These are phyloP conservation scores for Potamilus streckersoni DNA, from an alignment of 1,140 invertebrate genomes.

Conservation along the genomic window DNA sequence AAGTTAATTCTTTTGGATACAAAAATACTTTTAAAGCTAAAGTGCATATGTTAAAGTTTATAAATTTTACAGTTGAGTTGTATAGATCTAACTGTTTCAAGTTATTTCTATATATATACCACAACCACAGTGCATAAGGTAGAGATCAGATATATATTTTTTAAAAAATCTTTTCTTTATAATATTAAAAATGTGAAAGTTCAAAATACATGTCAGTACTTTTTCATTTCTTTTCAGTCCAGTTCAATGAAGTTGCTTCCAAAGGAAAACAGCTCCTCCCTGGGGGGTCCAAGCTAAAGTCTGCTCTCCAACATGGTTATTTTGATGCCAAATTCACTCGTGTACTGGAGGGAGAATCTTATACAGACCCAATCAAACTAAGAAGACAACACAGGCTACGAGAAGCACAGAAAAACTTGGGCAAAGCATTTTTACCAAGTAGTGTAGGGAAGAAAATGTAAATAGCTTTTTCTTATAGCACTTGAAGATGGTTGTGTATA, in stretches of 20 bases:
- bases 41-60: no score
- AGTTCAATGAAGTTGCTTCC: constrained; percentile 63
- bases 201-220: no score
- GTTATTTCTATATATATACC: no score
- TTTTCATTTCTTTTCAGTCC: constrained; percentile 43
- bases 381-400: constrained; percentile 57
- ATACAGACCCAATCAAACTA: constrained; percentile 65
- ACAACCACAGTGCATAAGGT: no score
- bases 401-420: constrained; percentile 64
- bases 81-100: no score
- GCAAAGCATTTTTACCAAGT: constrained; percentile 65
- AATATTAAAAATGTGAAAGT: no score
- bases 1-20: no score
- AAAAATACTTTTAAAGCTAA: no score
- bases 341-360: constrained; percentile 65
- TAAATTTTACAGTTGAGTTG: no score
- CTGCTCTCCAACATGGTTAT: constrained; percentile 63
- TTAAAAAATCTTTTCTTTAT: no score
- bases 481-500: no score
- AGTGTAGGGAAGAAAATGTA: constrained; percentile 65
- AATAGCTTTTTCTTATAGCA: constrained; percentile 16
- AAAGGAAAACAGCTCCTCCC: constrained; percentile 67
- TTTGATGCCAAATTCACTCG: constrained; percentile 63
- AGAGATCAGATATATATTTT: no score
- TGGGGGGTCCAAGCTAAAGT: constrained; percentile 58